These are phyloP conservation scores for Leptonema lineaticorne DNA, from an alignment of 1,140 invertebrate species.

Conservation along the genomic window DNA sequence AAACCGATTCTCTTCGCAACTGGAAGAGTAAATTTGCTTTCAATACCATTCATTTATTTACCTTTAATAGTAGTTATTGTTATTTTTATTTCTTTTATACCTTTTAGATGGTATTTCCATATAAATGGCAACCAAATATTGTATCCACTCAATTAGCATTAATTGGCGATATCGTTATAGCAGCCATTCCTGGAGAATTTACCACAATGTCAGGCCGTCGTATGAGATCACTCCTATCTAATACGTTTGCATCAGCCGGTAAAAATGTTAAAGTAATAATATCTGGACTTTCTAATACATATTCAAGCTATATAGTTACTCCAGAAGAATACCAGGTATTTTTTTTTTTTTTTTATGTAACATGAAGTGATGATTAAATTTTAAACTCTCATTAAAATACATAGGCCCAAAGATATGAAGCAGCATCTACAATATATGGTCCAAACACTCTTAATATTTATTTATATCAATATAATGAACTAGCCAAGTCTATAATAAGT, in stretches of 20 bases:
- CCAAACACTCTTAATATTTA: slow-evolving; percentile 86
- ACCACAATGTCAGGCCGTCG: slow-evolving; percentile 93
- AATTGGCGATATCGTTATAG: slow-evolving; percentile 75
- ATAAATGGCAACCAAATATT: slow-evolving; percentile 85
- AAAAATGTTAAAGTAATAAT: slow-evolving; percentile 67
- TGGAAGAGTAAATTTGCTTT: slow-evolving; percentile 67
- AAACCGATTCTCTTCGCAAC: slow-evolving; percentile 87
- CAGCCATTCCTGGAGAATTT: slow-evolving; percentile 88
- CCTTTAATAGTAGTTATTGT: background rate
- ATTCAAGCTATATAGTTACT: slow-evolving; percentile 87
- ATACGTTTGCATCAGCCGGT: slow-evolving; percentile 55
- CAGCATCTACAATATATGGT: slow-evolving; percentile 89
- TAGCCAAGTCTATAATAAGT: slow-evolving; percentile 67
- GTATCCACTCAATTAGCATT: slow-evolving; percentile 78
- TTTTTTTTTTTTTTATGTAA: background rate
- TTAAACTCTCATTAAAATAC: slow-evolving; percentile 39
- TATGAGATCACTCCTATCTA: slow-evolving; percentile 65
- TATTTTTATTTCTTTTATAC: background rate
- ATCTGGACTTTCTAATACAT: slow-evolving; percentile 87
- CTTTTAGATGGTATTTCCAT: slow-evolving; percentile 77
- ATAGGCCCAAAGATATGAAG: slow-evolving; percentile 88
- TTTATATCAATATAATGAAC: slow-evolving; percentile 70
- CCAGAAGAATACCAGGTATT: slow-evolving; percentile 88
- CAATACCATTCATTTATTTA: slow-evolving; percentile 37
- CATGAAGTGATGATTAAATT: background rate